Evolutionary conservation across 2,113 vertebrate species (phyloP), one percentile per base, ranked within the genome.

Genomic region (Apeltes quadracus): DNA sequence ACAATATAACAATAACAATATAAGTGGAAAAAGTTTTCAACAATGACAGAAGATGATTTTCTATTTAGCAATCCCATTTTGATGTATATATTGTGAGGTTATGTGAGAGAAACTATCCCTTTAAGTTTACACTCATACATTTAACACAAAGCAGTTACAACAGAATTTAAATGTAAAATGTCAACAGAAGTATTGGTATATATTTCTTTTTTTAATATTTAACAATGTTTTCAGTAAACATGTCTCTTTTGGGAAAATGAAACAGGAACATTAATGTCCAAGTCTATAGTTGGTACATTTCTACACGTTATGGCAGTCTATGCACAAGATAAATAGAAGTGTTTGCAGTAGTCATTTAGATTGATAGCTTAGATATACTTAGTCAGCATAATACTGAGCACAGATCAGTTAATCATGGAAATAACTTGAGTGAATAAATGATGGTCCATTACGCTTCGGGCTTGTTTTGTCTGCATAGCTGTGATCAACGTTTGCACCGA

Each of bases 321-420:
- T 72, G 44, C 34, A 69, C 38, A 75, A 55, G 25, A 53, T 75
- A 76, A 87, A 83, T 72, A 50, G 22, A 46, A 68, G 46, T 72
- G 32, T 67, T 64, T 76, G 50, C 54, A 61, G 41, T 9, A 27
- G 36, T 68, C 57, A 68, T 76, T 84, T 78, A 25, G 38, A 69
- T 54, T 38, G 48, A 34, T 55, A 46, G 50, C 20, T 64, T 67
- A 63, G 11, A 53, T 4, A 53, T 54, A 66, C 34, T 57, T 72
- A 75, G 75, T 79, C 68, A 63, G 61, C 65, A 87, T 66, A 63
- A 62, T 57, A 64, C 55, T 50, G 34, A 73, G 54, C 38, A 16
- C 18, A 27, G 55, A n/a, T 56, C 78, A 64, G 82, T 84, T 78
- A 84, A 84, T 89, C 79, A 79, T 41, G 18, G 6, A 58, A 43